Evolutionary conservation across 2,888 invertebrate species (phyloP).

Genomic region (Aphodius sticticus): DNA sequence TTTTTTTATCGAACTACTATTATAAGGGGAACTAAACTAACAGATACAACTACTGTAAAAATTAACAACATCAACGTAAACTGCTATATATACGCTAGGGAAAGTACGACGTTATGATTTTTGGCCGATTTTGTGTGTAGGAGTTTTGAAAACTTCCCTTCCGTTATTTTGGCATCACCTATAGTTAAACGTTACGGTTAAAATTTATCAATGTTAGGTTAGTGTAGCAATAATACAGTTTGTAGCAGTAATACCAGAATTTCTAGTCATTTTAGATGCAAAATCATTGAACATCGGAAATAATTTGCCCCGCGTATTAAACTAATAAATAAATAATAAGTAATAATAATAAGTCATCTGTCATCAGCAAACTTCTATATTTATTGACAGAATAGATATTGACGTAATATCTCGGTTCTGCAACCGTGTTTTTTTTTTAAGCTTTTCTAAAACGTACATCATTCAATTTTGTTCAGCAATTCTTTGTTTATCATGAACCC

Average conservation of each 20-base stretch:
- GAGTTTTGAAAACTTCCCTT: background rate
- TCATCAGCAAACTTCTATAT: no score
- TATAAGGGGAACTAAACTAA: slow-evolving; percentile 23
- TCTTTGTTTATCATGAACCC: no score
- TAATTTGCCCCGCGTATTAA: no score
- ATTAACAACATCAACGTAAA: background rate
- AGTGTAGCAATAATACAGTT: background rate
- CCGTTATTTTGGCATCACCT: background rate
- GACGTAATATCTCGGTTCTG: no score
- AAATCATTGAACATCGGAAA: no score
- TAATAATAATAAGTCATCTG: no score
- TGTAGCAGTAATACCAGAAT: background rate
- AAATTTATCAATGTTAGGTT: background rate
- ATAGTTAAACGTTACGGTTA: background rate
- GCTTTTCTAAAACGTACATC: no score
- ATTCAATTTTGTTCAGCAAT: no score
- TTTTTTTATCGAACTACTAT: slow-evolving; percentile 10
- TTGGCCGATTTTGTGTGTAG: background rate
- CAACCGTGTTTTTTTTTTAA: no score
- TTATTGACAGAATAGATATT: no score
- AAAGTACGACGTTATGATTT: background rate
- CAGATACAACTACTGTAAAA: background rate
- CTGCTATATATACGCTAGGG: background rate
- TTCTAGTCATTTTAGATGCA: background rate
- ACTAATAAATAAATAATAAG: no score